Evolutionary conservation across 2,797 vertebrate species (phyloP).

Genomic region (Coregonus suidteri): DNA sequence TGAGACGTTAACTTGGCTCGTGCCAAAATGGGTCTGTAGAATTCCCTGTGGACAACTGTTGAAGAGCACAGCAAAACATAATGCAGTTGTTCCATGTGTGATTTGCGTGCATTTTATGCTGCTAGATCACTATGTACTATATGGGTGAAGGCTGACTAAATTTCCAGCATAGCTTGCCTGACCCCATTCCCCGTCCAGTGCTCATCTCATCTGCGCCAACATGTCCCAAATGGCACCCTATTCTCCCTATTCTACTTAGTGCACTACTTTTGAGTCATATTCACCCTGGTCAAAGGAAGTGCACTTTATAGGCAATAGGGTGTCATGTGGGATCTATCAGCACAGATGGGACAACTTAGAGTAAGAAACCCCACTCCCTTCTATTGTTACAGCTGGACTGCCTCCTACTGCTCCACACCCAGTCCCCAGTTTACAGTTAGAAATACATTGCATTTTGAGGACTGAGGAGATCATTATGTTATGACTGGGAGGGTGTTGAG

Average conservation of each 20-base stretch:
- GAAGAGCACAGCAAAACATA: not conserved
- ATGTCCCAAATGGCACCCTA: not conserved
- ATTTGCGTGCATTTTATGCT: not conserved
- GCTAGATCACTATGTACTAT: not conserved
- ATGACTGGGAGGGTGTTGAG: not conserved
- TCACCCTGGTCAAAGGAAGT: not conserved
- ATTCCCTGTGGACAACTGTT: not conserved
- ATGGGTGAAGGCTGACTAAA: slow-evolving; percentile 13
- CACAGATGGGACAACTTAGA: not conserved
- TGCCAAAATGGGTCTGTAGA: not conserved
- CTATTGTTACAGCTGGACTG: slow-evolving; percentile 35
- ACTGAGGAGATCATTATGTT: not conserved
- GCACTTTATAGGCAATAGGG: not conserved
- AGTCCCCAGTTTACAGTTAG: slow-evolving; percentile 7
- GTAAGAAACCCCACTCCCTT: not conserved
- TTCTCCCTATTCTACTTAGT: not conserved
- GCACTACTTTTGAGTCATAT: not conserved
- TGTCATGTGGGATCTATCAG: not conserved
- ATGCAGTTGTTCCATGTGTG: slow-evolving; percentile 2
- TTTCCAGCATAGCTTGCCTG: slow-evolving; percentile 1
- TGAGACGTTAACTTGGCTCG: not conserved
- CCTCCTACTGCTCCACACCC: slow-evolving; percentile 24
- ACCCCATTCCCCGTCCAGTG: not conserved
- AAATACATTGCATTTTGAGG: slow-evolving; percentile 9
- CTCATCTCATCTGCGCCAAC: not conserved